These are phyloP conservation scores for Eulemur macaco DNA, from an alignment of 2,113 vertebrate species.

Conservation along the genomic window DNA sequence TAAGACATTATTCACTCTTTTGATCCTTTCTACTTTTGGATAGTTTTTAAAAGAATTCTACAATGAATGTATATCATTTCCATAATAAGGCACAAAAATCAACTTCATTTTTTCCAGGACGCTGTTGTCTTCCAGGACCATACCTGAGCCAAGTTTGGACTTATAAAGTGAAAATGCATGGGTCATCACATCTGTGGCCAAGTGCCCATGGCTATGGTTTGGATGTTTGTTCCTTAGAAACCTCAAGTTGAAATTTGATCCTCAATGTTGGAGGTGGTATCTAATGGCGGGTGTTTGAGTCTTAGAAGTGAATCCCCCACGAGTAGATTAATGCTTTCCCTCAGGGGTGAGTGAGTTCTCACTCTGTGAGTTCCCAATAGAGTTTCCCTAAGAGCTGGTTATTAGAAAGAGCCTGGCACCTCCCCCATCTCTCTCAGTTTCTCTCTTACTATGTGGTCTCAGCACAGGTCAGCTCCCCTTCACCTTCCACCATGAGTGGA, in stretches of 20 bases:
- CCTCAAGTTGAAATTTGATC: not conserved
- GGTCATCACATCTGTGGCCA: not conserved
- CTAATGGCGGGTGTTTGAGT: not conserved
- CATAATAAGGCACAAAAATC: not conserved
- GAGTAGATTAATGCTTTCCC: not conserved
- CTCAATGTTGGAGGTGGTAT: not conserved
- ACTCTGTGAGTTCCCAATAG: not conserved
- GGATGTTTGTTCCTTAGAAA: not conserved
- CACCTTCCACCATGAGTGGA: not conserved
- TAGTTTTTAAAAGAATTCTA: not conserved
- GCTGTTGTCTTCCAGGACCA: not conserved
- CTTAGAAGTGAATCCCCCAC: not conserved
- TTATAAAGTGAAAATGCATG: not conserved
- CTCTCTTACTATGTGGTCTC: not conserved
- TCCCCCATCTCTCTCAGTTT: not conserved
- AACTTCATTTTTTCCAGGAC: not conserved
- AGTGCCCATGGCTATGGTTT: not conserved
- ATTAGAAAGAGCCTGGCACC: not conserved
- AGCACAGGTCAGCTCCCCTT: not conserved
- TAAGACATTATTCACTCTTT: not conserved
- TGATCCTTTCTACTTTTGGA: not conserved
- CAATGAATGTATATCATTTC: not conserved
- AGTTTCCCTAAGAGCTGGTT: accelerated
- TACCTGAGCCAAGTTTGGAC: not conserved
- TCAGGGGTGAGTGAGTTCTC: not conserved